Evolutionary conservation across 2,888 invertebrate genomes (phyloP), one percentile per base, ranked within the genome.

Genomic region (Himalopsyche anomala): DNA sequence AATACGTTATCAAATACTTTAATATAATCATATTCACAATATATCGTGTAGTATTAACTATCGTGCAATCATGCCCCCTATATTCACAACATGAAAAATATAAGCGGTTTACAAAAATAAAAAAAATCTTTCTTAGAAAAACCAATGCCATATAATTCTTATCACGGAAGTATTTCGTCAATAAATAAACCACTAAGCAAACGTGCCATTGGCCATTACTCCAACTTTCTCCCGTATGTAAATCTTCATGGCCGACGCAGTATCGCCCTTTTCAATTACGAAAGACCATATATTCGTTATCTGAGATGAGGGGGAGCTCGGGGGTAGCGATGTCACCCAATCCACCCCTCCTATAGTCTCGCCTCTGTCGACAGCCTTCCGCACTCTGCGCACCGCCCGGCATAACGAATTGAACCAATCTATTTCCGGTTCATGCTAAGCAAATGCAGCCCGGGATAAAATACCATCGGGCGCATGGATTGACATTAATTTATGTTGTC

Each of bases 181-280:
- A 62, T 62, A 62, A 62, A 62, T 62, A 19, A 19, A n/a, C 1
- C 62, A 62, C 19, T 19, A 19, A 62, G 62, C 62, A 62, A 62
- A 19, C 28, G 62, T 19, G 62, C 62, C 62, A 62, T 19, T 62
- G 80, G 62, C 85, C 82, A 82, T 82, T 83, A 83, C 55, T 80
- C 62, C 80, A 55, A 83, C 83, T 81, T 83, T 42, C 80, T 19
- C 19, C 80, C 82, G 80, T 87, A 87, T 87, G 87, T 83, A 85
- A 87, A 87, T 85, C 62, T 56, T 42, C 45, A 82, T 86, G 55
- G 80, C 40, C 83, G 84, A 56, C 69, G 82, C 80, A 85, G 62
- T 87, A 83, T 88, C 86, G 88, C 86, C 88, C 86, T 80, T 81
- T 88, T 86, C 88, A 88, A 88, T 88, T 88, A 88, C 82, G 79